phyloP scores from a whole-genome alignment of 2,888 invertebrate genomes.

The Drosophila meridiana region DNA sequence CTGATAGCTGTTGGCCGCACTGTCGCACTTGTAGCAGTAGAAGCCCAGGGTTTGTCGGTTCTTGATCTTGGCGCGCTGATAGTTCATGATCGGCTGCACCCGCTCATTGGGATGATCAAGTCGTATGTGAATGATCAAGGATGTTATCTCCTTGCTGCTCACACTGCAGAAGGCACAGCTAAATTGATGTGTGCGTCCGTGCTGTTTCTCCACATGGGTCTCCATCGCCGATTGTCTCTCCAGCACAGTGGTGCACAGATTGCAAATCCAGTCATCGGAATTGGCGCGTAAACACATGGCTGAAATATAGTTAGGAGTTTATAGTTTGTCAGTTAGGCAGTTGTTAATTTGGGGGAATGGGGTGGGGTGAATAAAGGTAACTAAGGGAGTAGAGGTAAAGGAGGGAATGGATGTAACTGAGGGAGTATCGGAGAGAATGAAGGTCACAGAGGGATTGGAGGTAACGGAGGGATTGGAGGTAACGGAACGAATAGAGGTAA shows the following conservation, averaged over 20 bases:
- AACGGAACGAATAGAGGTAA: no score
- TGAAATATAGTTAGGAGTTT: not conserved
- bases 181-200: conserved; percentile 13
- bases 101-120: conserved; percentile 9
- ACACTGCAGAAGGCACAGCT: conserved; percentile 29
- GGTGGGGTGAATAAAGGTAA: no score
- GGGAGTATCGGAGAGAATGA: no score
- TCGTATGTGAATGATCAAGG: conserved; percentile 39
- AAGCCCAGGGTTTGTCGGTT: conserved; percentile 70
- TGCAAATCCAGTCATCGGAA: conserved; percentile 41
- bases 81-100: conserved; percentile 38
- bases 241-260: conserved; percentile 35
- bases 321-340: no score
- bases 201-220: conserved; percentile 16
- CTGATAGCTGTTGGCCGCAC: conserved; percentile 28
- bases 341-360: no score
- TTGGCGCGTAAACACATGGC: not conserved
- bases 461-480: no score
- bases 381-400: no score
- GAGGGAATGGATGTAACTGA: no score
- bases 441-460: no score
- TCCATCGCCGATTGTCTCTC: not conserved
- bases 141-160: not conserved
- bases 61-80: conserved; percentile 20
- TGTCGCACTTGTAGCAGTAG: conserved; percentile 45